Base-by-base conservation (phyloP, 2,113 vertebrate species). In the Nettapus auritus region DNA sequence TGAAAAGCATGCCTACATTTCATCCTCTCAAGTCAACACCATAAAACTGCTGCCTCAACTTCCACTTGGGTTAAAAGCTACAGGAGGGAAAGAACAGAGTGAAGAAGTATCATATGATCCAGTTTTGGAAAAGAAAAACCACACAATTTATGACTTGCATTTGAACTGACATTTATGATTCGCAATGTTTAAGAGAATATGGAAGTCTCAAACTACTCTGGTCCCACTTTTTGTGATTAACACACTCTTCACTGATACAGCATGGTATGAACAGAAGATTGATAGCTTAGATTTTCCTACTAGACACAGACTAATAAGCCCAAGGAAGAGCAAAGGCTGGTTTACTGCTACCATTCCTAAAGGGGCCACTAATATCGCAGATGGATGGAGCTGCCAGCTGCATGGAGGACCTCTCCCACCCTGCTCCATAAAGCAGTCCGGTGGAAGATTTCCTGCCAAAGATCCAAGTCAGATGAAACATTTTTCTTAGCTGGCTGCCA, bases 401-500 rank as follows among this genome's bases (percentile, higher is more conserved):
- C 3, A 7, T 2, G 28, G 13, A 85, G 14, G 22, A 82, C 50
- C 22, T 36, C 22, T 81, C 52, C 31, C n/a, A 75, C 29, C 52
- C 50, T 3, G 5, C 9, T 84, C 74, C 63, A 9, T 6, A 44
- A 68, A 1, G 0, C 18, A 78, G 36, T 10, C 12, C 3, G 2
- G 34, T 8, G 12, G 40, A 92, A 75, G 31, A 17, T 52, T 70
- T 90, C 80, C 60, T 78, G 46, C 19, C 62, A 12, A 52, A 31
- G 21, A 89, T 38, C 34, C 29, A 73, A 74, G 48, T 56, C 14
- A 71, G 53, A 12, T 68, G 48, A 82, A 93, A 17, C 19, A 28
- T 36, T 63, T 75, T 88, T 92, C 63, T 11, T n/a, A 53, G 6
- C 67, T 95, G 82, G 82, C 46, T 76, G 66, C 10, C 48, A 79